Conservation (phyloP, 2,113 vertebrate species). For the Antechinus flavipes region DNA sequence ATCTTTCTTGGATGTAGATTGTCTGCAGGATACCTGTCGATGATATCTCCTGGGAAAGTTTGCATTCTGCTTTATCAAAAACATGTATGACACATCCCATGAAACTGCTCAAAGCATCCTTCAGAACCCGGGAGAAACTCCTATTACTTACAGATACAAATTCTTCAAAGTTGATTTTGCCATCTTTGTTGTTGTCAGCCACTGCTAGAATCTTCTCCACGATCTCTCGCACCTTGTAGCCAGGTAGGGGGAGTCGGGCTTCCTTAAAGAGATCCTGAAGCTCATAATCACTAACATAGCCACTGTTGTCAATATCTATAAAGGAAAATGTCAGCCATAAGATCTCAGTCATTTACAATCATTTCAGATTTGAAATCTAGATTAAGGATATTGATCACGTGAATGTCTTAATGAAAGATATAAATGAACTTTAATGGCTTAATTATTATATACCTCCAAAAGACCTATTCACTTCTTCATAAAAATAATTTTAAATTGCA, state of each 20-base stretch:
- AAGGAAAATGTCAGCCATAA: slow-evolving; percentile 49
- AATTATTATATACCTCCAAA: neutral
- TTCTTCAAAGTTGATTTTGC: slow-evolving; percentile 97
- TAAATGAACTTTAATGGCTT: neutral
- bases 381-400: neutral
- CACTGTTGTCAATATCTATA: slow-evolving; percentile 96
- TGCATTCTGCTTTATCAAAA: slow-evolving; percentile 17
- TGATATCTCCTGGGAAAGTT: neutral
- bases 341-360: neutral
- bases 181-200: slow-evolving; percentile 95
- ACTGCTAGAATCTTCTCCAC: slow-evolving; percentile 91
- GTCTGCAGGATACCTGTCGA: neutral
- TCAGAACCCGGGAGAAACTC: neutral
- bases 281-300: slow-evolving; percentile 96
- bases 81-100: neutral
- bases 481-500: slow-evolving; percentile 15
- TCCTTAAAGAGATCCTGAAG: slow-evolving; percentile 98
- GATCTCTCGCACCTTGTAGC: slow-evolving; percentile 96
- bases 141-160: slow-evolving; percentile 92
- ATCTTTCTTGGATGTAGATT: neutral
- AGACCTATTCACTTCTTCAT: neutral
- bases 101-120: slow-evolving; percentile 1
- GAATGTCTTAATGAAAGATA: neutral
- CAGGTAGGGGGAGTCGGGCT: slow-evolving; percentile 94
- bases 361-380: neutral